These are phyloP conservation scores for Trachelus iudaicus DNA, from an alignment of 2,888 invertebrate genomes.

Conservation along the genomic window DNA sequence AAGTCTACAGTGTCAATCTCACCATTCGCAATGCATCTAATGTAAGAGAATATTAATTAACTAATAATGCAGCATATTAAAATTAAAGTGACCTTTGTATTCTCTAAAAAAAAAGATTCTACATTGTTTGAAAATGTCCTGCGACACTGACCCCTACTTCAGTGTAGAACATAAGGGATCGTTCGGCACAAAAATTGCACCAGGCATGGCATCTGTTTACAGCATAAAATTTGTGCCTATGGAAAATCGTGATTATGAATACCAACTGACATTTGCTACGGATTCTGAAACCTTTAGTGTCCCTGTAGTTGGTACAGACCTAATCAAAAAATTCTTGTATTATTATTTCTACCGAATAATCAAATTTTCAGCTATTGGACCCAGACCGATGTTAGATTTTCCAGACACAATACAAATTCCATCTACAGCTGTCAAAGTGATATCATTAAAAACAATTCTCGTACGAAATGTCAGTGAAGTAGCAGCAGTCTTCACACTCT, in stretches of 20 bases:
- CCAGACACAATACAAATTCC: slow-evolving; percentile 70
- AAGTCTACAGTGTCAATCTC: slow-evolving; percentile 67
- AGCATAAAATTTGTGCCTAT: slow-evolving; percentile 73
- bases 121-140: slow-evolving; percentile 67
- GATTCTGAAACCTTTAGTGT: slow-evolving; percentile 69
- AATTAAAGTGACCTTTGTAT: slow-evolving; percentile 20
- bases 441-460: slow-evolving; percentile 66
- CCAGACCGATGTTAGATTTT: slow-evolving; percentile 71
- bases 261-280: slow-evolving; percentile 69
- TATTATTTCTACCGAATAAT: slow-evolving; percentile 17
- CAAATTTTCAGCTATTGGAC: slow-evolving; percentile 67
- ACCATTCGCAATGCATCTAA: slow-evolving; percentile 70
- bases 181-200: slow-evolving; percentile 72
- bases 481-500: slow-evolving; percentile 67
- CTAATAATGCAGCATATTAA: background rate
- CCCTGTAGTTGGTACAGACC: slow-evolving; percentile 71
- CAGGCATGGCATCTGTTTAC: slow-evolving; percentile 75
- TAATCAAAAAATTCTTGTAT: background rate
- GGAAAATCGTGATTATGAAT: slow-evolving; percentile 69
- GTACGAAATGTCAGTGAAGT: slow-evolving; percentile 70
- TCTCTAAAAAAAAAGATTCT: slow-evolving; percentile 64
- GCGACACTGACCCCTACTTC: slow-evolving; percentile 69
- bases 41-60: slow-evolving; percentile 57
- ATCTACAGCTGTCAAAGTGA: slow-evolving; percentile 68
- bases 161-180: slow-evolving; percentile 66